Evolutionary conservation across 2,888 invertebrate species (phyloP).

Genomic region (Callyntrura guangdongensis): DNA sequence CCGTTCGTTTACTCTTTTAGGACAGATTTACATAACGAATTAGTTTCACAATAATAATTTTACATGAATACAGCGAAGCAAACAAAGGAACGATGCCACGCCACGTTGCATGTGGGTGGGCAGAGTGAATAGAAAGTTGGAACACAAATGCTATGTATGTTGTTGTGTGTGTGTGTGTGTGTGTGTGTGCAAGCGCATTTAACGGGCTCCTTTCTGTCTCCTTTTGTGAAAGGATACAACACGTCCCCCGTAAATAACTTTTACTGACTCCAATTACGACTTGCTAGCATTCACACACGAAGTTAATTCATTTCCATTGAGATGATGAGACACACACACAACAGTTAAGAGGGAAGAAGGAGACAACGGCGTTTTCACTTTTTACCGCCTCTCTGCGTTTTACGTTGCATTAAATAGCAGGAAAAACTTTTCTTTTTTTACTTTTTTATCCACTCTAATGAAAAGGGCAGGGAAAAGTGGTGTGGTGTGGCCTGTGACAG

Average conservation of each 20-base stretch:
- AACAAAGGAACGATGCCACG: constrained; percentile 30
- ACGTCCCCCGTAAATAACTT: constrained; percentile 43
- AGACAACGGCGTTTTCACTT: constrained; percentile 49
- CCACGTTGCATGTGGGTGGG: constrained; percentile 29
- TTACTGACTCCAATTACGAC: constrained; percentile 59
- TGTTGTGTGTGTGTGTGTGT: too few species aligned
- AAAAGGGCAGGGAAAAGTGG: constrained; percentile 60
- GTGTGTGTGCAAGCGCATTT: constrained; percentile 16
- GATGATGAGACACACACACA: constrained; percentile 41
- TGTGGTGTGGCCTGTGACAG: constrained; percentile 66
- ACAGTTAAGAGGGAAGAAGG: background rate
- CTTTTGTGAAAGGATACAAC: constrained; percentile 12
- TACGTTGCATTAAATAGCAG: constrained; percentile 14
- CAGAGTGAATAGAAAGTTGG: constrained; percentile 10
- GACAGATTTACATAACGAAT: constrained; percentile 49
- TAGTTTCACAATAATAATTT: constrained; percentile 50
- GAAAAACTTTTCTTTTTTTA: constrained; percentile 36
- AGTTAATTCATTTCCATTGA: constrained; percentile 61
- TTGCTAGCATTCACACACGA: constrained; percentile 55
- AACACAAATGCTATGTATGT: background rate
- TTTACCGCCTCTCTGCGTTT: constrained; percentile 9
- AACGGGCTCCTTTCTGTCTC: background rate
- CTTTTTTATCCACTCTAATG: constrained; percentile 70
- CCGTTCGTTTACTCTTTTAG: background rate
- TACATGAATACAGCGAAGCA: constrained; percentile 27